These are phyloP conservation scores for Diachrysia chrysitis DNA, from an alignment of 2,888 invertebrate species.

Conservation along the genomic window DNA sequence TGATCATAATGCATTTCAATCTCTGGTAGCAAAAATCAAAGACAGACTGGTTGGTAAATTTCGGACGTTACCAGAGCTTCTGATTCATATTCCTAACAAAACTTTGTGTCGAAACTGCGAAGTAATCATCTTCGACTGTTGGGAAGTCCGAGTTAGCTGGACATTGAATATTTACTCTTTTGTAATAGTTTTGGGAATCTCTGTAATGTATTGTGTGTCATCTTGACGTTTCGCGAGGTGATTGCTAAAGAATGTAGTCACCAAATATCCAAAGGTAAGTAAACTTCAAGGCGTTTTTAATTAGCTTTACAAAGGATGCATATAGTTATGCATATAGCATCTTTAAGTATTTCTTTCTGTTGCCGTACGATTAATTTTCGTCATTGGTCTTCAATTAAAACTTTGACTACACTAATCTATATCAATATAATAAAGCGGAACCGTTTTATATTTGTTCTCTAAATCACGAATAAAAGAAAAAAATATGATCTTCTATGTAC, in stretches of 20 bases:
- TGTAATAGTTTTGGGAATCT: constrained; percentile 36
- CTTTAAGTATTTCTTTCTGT: no score
- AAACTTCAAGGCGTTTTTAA: constrained; percentile 4
- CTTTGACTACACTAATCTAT: no score
- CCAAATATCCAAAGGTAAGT: background rate
- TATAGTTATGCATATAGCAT: no score
- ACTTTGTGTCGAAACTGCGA: constrained; percentile 31
- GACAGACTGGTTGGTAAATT: background rate
- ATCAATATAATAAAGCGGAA: no score
- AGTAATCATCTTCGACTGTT: constrained; percentile 21
- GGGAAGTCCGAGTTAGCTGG: constrained; percentile 37
- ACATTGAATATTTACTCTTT: constrained; percentile 30
- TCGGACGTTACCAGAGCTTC: background rate
- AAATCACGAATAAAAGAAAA: no score
- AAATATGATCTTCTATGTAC: no score
- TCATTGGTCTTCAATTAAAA: no score
- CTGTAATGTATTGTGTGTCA: constrained; percentile 12
- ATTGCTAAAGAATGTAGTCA: background rate
- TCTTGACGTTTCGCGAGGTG: background rate
- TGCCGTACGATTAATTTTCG: no score
- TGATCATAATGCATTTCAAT: no score
- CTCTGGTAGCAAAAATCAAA: background rate
- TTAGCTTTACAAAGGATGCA: background rate
- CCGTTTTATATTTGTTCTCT: no score
- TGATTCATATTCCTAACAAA: constrained; percentile 46